Evolutionary conservation across 2,113 vertebrate genomes (phyloP).

Genomic region (human (Homo sapiens)): DNA sequence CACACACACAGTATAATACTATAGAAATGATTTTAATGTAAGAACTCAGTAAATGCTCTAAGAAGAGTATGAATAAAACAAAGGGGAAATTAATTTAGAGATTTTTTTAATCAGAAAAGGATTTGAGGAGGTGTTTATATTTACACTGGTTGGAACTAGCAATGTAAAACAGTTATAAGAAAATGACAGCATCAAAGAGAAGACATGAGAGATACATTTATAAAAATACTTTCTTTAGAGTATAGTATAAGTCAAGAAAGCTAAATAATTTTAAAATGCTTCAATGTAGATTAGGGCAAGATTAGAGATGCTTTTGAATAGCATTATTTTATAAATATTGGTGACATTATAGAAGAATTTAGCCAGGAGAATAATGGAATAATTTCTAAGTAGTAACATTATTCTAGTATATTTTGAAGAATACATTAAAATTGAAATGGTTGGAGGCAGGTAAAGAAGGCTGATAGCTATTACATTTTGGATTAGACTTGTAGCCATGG

Average conservation of each 20-base stretch:
- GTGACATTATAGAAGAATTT: background rate
- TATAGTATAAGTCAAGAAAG: background rate
- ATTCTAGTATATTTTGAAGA: background rate
- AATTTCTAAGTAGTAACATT: background rate
- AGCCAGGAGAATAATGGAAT: background rate
- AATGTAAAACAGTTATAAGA: background rate
- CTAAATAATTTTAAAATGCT: background rate
- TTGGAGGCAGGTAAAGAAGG: background rate
- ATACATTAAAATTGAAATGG: background rate
- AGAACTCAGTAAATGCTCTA: background rate
- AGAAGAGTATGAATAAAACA: background rate
- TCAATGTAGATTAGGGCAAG: background rate
- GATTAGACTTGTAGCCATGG: background rate
- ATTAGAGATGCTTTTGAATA: background rate
- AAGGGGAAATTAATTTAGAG: background rate
- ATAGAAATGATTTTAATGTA: background rate
- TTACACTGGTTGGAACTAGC: background rate
- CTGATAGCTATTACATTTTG: background rate
- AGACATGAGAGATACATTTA: background rate
- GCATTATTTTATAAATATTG: background rate
- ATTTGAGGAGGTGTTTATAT: background rate
- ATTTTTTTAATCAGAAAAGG: background rate
- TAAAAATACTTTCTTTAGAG: background rate
- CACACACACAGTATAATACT: background rate
- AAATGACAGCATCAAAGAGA: background rate